A percentile compares a stretch with the other conserved stretches of the same genome.
Conservation (phyloP, 2,113 vertebrate genomes). For the Syngnathoides biaculeatus region DNA sequence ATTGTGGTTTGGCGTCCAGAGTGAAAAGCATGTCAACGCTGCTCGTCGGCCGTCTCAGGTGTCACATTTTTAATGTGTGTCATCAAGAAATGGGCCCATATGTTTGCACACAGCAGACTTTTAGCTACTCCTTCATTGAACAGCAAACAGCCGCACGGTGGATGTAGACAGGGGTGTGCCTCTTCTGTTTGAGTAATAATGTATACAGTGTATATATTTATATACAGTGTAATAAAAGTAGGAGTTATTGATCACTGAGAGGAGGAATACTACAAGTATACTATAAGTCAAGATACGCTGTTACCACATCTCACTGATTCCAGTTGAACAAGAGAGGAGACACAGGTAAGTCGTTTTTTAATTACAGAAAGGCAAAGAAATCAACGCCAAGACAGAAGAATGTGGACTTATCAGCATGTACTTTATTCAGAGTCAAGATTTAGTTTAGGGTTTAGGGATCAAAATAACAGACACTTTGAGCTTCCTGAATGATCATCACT, state of each 20-base stretch:
- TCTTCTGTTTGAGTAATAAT: background rate
- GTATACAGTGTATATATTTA: no score
- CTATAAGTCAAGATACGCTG: background rate
- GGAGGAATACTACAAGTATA: background rate
- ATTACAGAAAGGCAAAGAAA: background rate
- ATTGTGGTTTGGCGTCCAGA: background rate
- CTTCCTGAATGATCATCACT: no score
- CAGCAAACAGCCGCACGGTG: slow-evolving; percentile 24
- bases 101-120: background rate
- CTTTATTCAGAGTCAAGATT: no score
- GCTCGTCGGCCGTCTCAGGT: background rate
- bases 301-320: background rate
- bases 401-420: no score
- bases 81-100: slow-evolving; percentile 5
- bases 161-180: slow-evolving; percentile 8
- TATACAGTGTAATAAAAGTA: background rate
- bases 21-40: background rate
- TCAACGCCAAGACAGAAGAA: no score
- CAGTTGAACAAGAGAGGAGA: background rate
- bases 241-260: background rate
- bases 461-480: no score
- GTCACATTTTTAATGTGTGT: slow-evolving; percentile 8
- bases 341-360: slow-evolving; percentile 13
- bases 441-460: no score
- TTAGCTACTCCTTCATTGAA: slow-evolving; percentile 10